A percentile compares a stretch with the other conserved stretches of the same genome.
phyloP scores from a whole-genome alignment of 1,140 invertebrate species.

The Drosophila truncata region DNA sequence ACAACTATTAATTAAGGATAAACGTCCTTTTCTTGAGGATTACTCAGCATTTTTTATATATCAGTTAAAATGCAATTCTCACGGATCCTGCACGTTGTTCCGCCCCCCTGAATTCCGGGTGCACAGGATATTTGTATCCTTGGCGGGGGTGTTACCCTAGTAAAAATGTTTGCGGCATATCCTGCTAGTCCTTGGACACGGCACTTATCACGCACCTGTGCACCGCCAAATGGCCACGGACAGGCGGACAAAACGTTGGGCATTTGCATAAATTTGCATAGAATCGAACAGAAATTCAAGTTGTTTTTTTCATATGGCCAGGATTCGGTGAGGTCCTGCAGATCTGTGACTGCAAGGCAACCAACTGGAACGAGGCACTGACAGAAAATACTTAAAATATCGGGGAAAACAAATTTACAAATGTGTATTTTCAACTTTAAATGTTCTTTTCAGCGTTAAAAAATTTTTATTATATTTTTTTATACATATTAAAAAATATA shows the following conservation, averaged over 20 bases:
- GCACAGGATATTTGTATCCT: constrained; percentile 5
- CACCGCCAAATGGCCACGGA: constrained; percentile 34
- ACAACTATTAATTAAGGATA: constrained; percentile 44
- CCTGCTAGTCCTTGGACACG: constrained; percentile 60
- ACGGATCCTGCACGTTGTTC: constrained; percentile 29
- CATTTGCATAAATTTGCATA: constrained; percentile 79
- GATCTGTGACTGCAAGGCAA: constrained; percentile 6
- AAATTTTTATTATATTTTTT: no score
- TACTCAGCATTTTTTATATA: constrained; percentile 24
- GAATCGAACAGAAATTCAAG: constrained; percentile 17
- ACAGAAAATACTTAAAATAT: background rate
- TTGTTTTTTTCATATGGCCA: constrained; percentile 7
- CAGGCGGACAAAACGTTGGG: constrained; percentile 56
- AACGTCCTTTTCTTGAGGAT: constrained; percentile 10
- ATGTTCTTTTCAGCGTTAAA: no score
- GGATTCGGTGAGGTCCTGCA: constrained; percentile 36
- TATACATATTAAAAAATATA: no score
- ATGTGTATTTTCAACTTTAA: no score
- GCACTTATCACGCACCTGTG: constrained; percentile 79
- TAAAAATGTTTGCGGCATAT: constrained; percentile 55
- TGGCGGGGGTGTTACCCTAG: constrained; percentile 9
- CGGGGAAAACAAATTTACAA: no score
- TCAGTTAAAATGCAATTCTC: constrained; percentile 20
- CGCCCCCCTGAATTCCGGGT: constrained; percentile 13
- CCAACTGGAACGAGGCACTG: constrained; percentile 19